These are phyloP conservation scores for Smittia aterrima DNA, from an alignment of 2,888 invertebrate species.

Conservation along the genomic window DNA sequence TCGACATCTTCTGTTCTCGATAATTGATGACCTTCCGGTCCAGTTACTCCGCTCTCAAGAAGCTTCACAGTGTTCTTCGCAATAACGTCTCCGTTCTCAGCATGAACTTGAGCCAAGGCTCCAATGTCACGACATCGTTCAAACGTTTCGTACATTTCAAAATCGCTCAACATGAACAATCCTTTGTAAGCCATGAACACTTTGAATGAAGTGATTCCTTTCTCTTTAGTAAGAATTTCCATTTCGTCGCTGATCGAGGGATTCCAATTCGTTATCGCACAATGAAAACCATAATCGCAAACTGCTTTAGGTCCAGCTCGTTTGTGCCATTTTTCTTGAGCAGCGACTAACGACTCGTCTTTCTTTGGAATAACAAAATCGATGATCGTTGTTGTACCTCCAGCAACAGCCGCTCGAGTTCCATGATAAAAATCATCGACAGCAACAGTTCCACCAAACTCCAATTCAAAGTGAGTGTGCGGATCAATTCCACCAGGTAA, in stretches of 20 bases:
- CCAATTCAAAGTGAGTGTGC: conserved; percentile 94
- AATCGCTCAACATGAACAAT: conserved; percentile 84
- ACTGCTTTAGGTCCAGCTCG: conserved; percentile 96
- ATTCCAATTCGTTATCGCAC: conserved; percentile 88
- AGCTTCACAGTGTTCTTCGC: conserved; percentile 86
- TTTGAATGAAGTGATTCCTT: conserved; percentile 96
- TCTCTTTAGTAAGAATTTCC: conserved; percentile 76
- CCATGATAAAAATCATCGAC: conserved; percentile 97
- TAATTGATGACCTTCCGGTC: conserved; percentile 92
- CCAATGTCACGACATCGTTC: conserved; percentile 79
- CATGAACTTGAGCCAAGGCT: conserved; percentile 90
- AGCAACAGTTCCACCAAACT: conserved; percentile 85
- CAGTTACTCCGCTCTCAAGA: conserved; percentile 81
- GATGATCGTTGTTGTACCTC: conserved; percentile 97
- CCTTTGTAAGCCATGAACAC: conserved; percentile 97
- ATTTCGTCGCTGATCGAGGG: conserved; percentile 80
- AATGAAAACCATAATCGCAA: conserved; percentile 94
- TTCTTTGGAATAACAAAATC: conserved; percentile 84
- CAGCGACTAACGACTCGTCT: conserved; percentile 83
- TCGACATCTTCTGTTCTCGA: conserved; percentile 96
- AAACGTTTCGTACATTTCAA: conserved; percentile 81
- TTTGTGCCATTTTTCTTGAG: conserved; percentile 84
- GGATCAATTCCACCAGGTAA: conserved; percentile 94
- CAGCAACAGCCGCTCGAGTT: conserved; percentile 94
- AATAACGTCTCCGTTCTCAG: conserved; percentile 95